Percentiles rank a stretch among this genome's conserved stretches.
phyloP scores from a whole-genome alignment of 1,140 invertebrate species.

The Sycophila sp. region DNA sequence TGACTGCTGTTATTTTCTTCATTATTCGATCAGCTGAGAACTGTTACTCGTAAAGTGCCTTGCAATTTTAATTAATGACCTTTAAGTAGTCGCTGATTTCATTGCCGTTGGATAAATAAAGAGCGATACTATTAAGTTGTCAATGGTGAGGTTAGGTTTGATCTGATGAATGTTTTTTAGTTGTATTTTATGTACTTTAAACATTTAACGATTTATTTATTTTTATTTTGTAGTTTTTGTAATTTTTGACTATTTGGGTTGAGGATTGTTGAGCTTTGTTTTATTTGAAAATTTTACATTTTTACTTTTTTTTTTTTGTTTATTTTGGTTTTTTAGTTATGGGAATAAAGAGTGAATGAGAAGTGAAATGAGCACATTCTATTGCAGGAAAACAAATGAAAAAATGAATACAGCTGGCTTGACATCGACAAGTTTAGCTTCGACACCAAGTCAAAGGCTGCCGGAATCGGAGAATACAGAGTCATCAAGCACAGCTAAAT shows the following conservation, averaged over 20 bases:
- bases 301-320: neutral
- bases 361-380: neutral
- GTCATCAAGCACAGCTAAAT: conserved; percentile 53
- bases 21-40: too few relatives aligned
- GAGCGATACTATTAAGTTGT: too few relatives aligned
- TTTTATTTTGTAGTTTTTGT: too few relatives aligned
- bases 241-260: neutral
- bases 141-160: too few relatives aligned
- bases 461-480: conserved; percentile 58
- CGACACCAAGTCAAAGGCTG: conserved; percentile 53
- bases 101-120: too few relatives aligned
- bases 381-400: conserved; percentile 39
- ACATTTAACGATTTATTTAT: too few relatives aligned
- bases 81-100: too few relatives aligned
- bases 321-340: neutral
- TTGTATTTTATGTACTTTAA: too few relatives aligned
- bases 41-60: too few relatives aligned
- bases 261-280: neutral
- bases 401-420: conserved; percentile 59
- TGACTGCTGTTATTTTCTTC: neutral
- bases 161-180: too few relatives aligned
- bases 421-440: conserved; percentile 54
- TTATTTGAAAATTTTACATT: neutral
- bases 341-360: too few relatives aligned
- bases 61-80: too few relatives aligned